Percentiles rank a stretch among this genome's conserved stretches.
Conservation (phyloP, 2,888 invertebrate genomes). For the Podabrus alpinus region DNA sequence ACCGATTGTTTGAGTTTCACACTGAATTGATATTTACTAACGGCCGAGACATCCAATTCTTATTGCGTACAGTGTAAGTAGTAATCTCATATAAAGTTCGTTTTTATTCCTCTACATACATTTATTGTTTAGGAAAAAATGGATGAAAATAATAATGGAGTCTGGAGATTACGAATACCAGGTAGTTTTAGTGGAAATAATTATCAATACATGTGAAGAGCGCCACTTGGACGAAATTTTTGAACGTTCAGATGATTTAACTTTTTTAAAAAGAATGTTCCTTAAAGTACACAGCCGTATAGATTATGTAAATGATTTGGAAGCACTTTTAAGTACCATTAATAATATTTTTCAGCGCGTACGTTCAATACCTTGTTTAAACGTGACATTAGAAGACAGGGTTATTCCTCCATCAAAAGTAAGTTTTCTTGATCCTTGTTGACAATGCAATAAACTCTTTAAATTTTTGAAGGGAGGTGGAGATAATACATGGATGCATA, state of each 20-base stretch:
- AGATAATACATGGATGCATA: not conserved
- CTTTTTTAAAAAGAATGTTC: not conserved
- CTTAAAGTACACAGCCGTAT: not conserved
- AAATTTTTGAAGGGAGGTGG: not conserved
- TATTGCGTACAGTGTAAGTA: not conserved
- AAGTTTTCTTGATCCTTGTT: not conserved
- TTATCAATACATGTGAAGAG: not conserved
- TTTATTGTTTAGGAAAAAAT: not conserved
- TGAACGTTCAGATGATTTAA: not conserved
- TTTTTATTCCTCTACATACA: not conserved
- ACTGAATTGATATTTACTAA: not conserved
- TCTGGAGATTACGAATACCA: not conserved
- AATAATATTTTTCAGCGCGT: not conserved
- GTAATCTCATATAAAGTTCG: not conserved
- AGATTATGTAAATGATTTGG: not conserved
- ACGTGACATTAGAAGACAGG: not conserved
- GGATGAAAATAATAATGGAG: not conserved
- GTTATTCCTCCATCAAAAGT: not conserved
- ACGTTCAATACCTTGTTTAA: not conserved
- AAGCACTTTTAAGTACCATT: not conserved
- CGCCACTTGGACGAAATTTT: not conserved
- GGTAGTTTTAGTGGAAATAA: not conserved
- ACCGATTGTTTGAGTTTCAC: too few species aligned
- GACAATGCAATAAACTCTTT: not conserved
- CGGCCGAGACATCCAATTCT: too few species aligned